Evolutionary conservation across 2,797 vertebrate genomes (phyloP).

Genomic region (Pelobates cultripes): DNA sequence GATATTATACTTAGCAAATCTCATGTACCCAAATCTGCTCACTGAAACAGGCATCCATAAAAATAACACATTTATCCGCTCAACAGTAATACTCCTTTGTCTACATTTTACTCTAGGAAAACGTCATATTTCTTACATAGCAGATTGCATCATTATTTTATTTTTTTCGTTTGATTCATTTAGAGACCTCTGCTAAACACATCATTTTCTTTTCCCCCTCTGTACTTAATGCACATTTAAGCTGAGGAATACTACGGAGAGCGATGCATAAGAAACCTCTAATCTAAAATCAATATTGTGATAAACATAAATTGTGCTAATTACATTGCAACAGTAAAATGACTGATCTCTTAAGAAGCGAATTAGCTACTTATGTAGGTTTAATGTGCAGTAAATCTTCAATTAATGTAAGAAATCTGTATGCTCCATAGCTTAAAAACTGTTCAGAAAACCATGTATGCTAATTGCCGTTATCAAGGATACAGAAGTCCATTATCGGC

Average conservation of each 20-base stretch:
- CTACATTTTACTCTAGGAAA: too few species aligned
- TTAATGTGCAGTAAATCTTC: conserved; percentile 28
- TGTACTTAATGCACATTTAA: conserved; percentile 31
- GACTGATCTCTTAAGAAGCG: conserved; percentile 58
- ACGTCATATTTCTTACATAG: too few species aligned
- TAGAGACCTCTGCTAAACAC: background rate
- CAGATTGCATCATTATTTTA: background rate
- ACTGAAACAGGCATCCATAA: too few species aligned
- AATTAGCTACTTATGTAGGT: conserved; percentile 59
- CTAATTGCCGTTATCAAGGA: conserved; percentile 5
- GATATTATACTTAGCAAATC: too few species aligned
- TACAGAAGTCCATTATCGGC: background rate
- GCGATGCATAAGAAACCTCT: conserved; percentile 63
- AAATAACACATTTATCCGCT: too few species aligned
- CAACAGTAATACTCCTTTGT: too few species aligned
- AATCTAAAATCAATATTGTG: conserved; percentile 72
- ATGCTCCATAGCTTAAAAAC: background rate
- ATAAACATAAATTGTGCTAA: conserved; percentile 72
- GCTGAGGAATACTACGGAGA: conserved; percentile 13
- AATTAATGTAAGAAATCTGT: conserved; percentile 11
- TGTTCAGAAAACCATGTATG: background rate
- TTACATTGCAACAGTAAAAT: conserved; percentile 66
- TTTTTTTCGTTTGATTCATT: background rate
- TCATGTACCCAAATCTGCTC: too few species aligned
- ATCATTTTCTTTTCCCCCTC: background rate